phyloP scores from a whole-genome alignment of 2,113 vertebrate species.

The Chamaea fasciata region DNA sequence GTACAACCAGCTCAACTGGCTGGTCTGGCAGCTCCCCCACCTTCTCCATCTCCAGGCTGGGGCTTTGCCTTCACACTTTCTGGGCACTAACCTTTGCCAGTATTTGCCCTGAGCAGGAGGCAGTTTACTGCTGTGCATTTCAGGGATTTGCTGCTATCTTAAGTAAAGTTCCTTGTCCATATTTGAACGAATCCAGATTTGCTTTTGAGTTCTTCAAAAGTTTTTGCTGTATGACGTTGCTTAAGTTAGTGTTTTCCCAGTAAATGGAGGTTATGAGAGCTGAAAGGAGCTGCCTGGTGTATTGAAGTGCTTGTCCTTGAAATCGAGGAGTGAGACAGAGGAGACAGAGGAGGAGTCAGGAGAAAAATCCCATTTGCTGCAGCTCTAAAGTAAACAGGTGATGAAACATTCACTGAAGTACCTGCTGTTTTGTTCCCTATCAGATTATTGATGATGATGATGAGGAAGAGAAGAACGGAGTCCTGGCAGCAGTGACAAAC shows the following conservation, averaged over 20 bases:
- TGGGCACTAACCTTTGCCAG: neutral
- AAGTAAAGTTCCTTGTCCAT: neutral
- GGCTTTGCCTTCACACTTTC: neutral
- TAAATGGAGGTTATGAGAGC: neutral
- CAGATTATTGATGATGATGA: constrained; percentile 37
- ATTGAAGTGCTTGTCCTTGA: neutral
- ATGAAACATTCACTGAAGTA: neutral
- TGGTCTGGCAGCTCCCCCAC: neutral
- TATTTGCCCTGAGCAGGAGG: neutral
- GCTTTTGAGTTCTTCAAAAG: neutral
- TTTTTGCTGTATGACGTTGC: neutral
- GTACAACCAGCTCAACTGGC: neutral
- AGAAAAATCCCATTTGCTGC: neutral
- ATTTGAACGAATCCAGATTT: neutral
- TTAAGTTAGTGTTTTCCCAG: neutral
- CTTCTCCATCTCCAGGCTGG: neutral
- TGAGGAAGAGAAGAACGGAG: constrained; percentile 80
- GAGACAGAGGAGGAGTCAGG: neutral
- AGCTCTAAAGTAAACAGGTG: neutral
- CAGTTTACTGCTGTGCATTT: neutral
- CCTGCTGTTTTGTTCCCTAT: neutral
- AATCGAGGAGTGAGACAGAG: neutral
- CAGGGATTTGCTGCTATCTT: neutral
- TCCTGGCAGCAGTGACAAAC: constrained; percentile 76
- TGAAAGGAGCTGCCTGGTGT: neutral